Evolutionary conservation across 1,140 invertebrate species (phyloP), one percentile per base, ranked within the genome.

Genomic region (Drosophila sproati): DNA sequence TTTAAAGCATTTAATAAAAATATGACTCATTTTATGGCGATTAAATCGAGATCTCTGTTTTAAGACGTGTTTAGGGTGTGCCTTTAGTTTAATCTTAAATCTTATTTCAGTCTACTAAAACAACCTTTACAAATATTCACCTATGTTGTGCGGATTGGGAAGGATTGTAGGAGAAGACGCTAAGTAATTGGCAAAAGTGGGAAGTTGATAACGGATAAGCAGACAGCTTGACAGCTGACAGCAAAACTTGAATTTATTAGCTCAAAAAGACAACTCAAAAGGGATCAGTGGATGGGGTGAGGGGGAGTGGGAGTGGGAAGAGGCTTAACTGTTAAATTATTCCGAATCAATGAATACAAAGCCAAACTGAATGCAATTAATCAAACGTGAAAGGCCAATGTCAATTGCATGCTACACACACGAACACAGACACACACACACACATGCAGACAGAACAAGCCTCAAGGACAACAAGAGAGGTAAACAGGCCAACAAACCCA

Each of bases 321-420:
- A 37, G 34, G 20, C 20, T 20, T 34, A 68, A 59, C 76, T 81
- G 80, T 75, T 83, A 68, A 80, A 86, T 83, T 80, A 86, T 86
- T 78, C 80, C 75, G 66, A 89, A 72, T 73, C 85, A 89, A 89
- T 88, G 85, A 70, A 41, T 81, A 76, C 80, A 62, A 85, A 89
- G 72, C 83, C 66, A 85, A 76, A 86, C 78, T 82, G 67, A 85
- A 68, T 68, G 72, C 81, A 89, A 89, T 89, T 89, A 90, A 89
- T 89, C 85, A 89, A 85, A 89, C 69, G 80, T 70, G 70, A 78
- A 64, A 63, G 70, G 32, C 77, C 73, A 78, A 78, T 82, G 79
- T 70, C 75, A 88, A 78, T 69, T 82, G 78, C 68, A 79, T 62
- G 61, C 75, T 67, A 52, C 50, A 55, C 12, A n/a, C 50, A 64